These are phyloP conservation scores for Sicus ferrugineus DNA, from an alignment of 2,888 invertebrate species.

Conservation along the genomic window DNA sequence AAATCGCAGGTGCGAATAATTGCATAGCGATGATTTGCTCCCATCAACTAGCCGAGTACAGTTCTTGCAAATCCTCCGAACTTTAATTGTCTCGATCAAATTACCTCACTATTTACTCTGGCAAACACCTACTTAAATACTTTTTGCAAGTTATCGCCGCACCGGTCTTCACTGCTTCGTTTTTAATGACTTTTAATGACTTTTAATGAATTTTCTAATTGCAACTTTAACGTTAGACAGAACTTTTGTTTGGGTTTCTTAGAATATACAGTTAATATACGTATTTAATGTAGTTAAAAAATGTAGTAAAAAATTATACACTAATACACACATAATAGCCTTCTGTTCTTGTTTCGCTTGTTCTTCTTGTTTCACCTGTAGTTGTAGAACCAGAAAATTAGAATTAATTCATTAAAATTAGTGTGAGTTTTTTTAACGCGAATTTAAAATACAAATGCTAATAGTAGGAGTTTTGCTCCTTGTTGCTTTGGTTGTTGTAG, in stretches of 20 bases:
- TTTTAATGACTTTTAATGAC: neutral
- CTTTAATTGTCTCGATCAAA: too few species aligned
- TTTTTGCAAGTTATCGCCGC: neutral
- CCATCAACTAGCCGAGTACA: too few species aligned
- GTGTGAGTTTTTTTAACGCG: constrained; percentile 40
- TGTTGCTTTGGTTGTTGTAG: constrained; percentile 30
- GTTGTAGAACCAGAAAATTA: neutral
- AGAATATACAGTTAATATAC: neutral
- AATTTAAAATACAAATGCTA: constrained; percentile 38
- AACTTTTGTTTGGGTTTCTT: constrained; percentile 3
- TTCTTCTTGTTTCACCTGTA: neutral
- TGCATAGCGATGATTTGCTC: too few species aligned
- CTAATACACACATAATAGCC: constrained; percentile 21
- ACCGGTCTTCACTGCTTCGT: neutral
- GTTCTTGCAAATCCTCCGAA: too few species aligned
- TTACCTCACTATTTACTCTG: too few species aligned
- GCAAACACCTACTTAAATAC: too few species aligned
- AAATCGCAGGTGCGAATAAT: too few species aligned
- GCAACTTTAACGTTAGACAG: constrained; percentile 11
- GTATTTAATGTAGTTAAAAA: constrained; percentile 21
- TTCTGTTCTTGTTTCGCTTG: neutral
- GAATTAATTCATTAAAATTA: constrained; percentile 11
- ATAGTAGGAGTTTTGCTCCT: constrained; percentile 34
- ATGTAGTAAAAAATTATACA: constrained; percentile 22
- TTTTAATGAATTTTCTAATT: neutral